A percentile compares a stretch with the other conserved stretches of the same genome.
Conservation (phyloP, 2,797 vertebrate genomes). For the Amniataba percoides region DNA sequence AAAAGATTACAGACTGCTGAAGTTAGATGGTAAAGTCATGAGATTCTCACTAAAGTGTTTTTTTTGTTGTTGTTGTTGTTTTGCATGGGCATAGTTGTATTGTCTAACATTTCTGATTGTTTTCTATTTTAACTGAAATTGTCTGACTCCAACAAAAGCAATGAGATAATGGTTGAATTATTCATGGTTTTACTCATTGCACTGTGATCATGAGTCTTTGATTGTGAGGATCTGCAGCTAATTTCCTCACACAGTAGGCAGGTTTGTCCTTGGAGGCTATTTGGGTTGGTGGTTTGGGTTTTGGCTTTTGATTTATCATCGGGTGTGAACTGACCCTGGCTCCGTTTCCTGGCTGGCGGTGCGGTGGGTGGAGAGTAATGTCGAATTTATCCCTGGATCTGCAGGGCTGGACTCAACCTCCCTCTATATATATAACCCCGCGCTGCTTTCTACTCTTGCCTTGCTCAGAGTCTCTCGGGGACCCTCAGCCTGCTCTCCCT, state of each 20-base stretch:
- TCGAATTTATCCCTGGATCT: slow-evolving; percentile 37
- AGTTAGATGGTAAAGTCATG: too few relatives aligned
- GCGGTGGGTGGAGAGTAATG: slow-evolving; percentile 67
- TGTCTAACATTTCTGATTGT: not conserved
- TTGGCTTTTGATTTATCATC: slow-evolving; percentile 14
- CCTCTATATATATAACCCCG: slow-evolving; percentile 71
- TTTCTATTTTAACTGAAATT: not conserved
- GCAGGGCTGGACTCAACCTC: slow-evolving; percentile 49
- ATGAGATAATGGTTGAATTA: not conserved
- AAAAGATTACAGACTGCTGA: too few relatives aligned
- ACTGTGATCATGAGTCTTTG: not conserved
- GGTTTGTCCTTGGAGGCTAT: slow-evolving; percentile 13
- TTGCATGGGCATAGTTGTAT: not conserved
- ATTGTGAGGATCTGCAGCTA: not conserved
- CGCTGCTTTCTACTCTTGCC: slow-evolving; percentile 55
- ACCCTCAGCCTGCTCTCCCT: slow-evolving; percentile 70
- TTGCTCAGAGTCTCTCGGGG: slow-evolving; percentile 75
- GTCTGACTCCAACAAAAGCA: not conserved
- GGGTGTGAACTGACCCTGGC: slow-evolving; percentile 21
- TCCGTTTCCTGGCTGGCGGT: slow-evolving; percentile 53
- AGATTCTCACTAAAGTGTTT: too few relatives aligned
- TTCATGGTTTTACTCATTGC: not conserved
- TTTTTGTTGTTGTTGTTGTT: not conserved
- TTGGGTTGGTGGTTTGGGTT: slow-evolving; percentile 43
- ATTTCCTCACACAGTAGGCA: slow-evolving; percentile 4